phyloP scores from a whole-genome alignment of 2,888 invertebrate genomes.

The Xanthorhoe spadicearia region DNA sequence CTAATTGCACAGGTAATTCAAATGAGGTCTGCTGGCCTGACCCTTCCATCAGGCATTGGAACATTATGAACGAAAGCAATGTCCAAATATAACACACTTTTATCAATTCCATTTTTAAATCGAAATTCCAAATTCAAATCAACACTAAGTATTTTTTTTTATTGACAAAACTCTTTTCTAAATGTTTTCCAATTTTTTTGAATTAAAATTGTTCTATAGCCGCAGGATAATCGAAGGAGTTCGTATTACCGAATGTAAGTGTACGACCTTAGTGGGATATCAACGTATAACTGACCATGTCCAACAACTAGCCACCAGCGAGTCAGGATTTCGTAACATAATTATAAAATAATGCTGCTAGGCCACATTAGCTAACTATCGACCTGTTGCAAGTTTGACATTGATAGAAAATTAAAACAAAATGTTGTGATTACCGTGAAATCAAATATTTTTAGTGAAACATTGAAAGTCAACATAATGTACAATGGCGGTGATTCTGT shows the following conservation, averaged over 20 bases:
- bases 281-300: conserved; percentile 71
- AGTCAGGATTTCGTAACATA: conserved; percentile 66
- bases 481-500: too few relatives aligned
- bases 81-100: conserved; percentile 71
- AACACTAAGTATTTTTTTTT: not conserved
- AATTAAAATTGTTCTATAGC: conserved; percentile 5
- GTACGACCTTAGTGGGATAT: conserved; percentile 67
- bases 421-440: conserved; percentile 13
- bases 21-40: conserved; percentile 61
- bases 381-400: conserved; percentile 32
- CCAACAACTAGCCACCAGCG: conserved; percentile 52
- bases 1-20: conserved; percentile 90
- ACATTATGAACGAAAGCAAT: conserved; percentile 63
- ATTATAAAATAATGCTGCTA: conserved; percentile 51
- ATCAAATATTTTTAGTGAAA: conserved; percentile 5
- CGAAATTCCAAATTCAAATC: not conserved
- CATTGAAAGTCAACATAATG: too few relatives aligned
- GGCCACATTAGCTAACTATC: conserved; percentile 35
- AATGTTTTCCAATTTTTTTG: conserved; percentile 5
- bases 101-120: conserved; percentile 62
- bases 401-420: conserved; percentile 23
- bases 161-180: not conserved
- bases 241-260: conserved; percentile 48
- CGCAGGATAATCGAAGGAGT: conserved; percentile 16
- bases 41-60: conserved; percentile 69